Evolutionary conservation across 2,888 invertebrate genomes (phyloP).

Genomic region (Eupithecia tripunctaria): DNA sequence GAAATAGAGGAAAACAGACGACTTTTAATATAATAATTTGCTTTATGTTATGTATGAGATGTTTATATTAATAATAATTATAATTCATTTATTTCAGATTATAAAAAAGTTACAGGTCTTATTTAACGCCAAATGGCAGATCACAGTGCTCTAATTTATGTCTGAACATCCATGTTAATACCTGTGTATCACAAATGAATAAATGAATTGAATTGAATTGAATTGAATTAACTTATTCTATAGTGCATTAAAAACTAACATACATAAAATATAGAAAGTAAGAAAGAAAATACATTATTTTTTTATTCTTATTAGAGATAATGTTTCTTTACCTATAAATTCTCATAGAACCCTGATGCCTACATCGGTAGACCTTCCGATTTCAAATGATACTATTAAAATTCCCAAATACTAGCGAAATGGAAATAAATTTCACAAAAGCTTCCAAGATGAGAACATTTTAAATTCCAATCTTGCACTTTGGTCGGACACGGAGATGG

Average conservation of each 20-base stretch:
- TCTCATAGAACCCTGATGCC: background rate
- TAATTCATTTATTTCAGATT: too few relatives aligned
- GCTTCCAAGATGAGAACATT: slow-evolving; percentile 65
- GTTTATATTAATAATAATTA: too few relatives aligned
- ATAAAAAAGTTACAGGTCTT: too few relatives aligned
- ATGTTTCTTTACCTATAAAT: background rate
- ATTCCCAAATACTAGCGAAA: slow-evolving; percentile 42
- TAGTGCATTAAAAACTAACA: too few relatives aligned
- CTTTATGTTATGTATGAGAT: background rate
- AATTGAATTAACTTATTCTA: too few relatives aligned
- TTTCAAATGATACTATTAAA: slow-evolving; percentile 38
- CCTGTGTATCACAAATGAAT: too few relatives aligned
- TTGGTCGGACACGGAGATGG: slow-evolving; percentile 71
- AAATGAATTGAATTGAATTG: too few relatives aligned
- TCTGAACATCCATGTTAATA: too few relatives aligned
- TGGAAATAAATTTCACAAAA: slow-evolving; percentile 59
- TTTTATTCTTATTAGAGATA: background rate
- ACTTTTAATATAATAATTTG: background rate
- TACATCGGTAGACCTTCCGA: background rate
- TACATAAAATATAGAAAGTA: too few relatives aligned
- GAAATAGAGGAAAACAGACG: background rate
- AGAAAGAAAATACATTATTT: too few relatives aligned
- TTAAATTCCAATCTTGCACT: slow-evolving; percentile 76
- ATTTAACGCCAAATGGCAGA: too few relatives aligned
- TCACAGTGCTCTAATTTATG: too few relatives aligned